phyloP scores from a whole-genome alignment of 2,113 vertebrate species.

The Microtus ochrogaster region DNA sequence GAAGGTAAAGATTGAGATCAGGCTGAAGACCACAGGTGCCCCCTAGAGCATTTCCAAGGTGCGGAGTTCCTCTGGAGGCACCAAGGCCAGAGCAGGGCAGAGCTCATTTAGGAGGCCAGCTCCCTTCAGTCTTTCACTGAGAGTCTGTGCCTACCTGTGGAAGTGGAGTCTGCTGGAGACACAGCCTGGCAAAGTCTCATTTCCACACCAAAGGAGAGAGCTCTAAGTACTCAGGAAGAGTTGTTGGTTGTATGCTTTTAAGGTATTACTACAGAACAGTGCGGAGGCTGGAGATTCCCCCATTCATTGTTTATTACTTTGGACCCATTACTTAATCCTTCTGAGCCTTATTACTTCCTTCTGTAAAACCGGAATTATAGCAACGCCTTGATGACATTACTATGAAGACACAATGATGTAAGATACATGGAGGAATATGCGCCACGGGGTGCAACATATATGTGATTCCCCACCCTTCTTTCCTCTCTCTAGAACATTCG shows the following conservation, averaged over 20 bases:
- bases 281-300: not conserved
- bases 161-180: not conserved
- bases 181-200: not conserved
- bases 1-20: constrained; percentile 30
- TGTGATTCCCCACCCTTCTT: not conserved
- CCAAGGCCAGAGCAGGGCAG: not conserved
- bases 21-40: not conserved
- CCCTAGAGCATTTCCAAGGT: not conserved
- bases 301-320: constrained; percentile 18
- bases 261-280: not conserved
- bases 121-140: not conserved
- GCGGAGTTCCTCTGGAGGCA: not conserved
- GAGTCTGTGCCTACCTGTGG: not conserved
- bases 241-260: not conserved
- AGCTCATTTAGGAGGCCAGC: not conserved
- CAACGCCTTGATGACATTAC: not conserved
- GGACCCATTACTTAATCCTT: constrained; percentile 35
- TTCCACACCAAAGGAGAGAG: not conserved
- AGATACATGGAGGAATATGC: not conserved
- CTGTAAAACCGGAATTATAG: constrained; percentile 65
- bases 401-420: constrained; percentile 1
- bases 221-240: not conserved
- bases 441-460: not conserved
- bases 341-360: constrained; percentile 41
- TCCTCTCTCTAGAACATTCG: not conserved